phyloP scores from a whole-genome alignment of 2,888 invertebrate species.

The Hirtodrosophila duncani region DNA sequence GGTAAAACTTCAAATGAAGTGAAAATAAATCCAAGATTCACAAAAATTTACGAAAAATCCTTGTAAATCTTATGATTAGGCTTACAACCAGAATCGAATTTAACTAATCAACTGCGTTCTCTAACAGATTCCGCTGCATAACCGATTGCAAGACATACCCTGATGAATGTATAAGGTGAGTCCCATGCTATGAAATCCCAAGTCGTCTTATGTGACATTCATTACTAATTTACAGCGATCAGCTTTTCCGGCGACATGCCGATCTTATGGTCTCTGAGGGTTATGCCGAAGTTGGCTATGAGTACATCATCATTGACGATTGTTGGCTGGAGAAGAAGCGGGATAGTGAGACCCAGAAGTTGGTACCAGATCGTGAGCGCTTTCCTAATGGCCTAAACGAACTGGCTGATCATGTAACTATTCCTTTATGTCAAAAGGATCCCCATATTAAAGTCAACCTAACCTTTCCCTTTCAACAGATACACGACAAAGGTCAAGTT shows the following conservation, averaged over 20 bases:
- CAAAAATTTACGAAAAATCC: too few relatives aligned
- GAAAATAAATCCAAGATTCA: too few relatives aligned
- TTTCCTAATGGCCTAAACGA: conserved; percentile 87
- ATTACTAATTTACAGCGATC: conserved; percentile 80
- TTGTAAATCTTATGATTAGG: too few relatives aligned
- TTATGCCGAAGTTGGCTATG: conserved; percentile 85
- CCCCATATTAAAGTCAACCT: too few relatives aligned
- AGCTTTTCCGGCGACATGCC: conserved; percentile 81
- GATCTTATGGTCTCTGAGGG: conserved; percentile 84
- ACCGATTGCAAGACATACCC: conserved; percentile 82
- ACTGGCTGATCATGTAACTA: conserved; percentile 85
- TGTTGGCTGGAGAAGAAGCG: conserved; percentile 86
- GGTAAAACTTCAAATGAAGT: too few relatives aligned
- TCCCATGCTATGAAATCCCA: conserved; percentile 18
- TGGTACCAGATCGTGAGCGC: conserved; percentile 83
- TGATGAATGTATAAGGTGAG: conserved; percentile 82
- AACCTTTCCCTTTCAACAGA: conserved; percentile 67
- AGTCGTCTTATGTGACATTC: too few relatives aligned
- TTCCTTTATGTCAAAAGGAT: too few relatives aligned
- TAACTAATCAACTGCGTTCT: not conserved
- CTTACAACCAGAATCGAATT: too few relatives aligned
- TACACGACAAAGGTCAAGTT: conserved; percentile 85
- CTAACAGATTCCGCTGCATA: conserved; percentile 80
- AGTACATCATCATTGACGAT: conserved; percentile 86
- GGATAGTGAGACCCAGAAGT: conserved; percentile 80